Base-by-base conservation (phyloP, 2,113 vertebrate genomes). In the Macaca nemestrina region DNA sequence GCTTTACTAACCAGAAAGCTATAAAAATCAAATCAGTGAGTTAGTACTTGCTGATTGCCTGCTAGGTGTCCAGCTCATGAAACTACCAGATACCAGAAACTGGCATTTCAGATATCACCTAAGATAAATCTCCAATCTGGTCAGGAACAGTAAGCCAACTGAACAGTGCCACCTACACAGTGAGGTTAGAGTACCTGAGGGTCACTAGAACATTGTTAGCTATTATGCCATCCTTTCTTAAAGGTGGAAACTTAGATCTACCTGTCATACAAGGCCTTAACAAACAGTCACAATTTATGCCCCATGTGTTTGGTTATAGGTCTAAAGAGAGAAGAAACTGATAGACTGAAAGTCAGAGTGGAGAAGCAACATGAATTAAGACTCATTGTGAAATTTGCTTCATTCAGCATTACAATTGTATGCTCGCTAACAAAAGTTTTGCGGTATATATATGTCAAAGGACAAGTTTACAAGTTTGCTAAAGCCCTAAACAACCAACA, bases 181-280 rank as follows among this genome's bases (percentile, higher is more conserved):
- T 78, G 35, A 88, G 14, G 18, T 67, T 52, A 90, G 61, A 6
- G 68, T 64, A 89, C 40, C 76, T 50, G 81, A 85, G 20, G 94
- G 40, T 78, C 88, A 40, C 16, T 85, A 89, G 67, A 88, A 93
- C 61, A 94, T 9, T 91, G 59, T 35, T 94, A 90, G 90, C 94
- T 96, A 90, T 95, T 90, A 93, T 86, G 38, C 25, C 45, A 82
- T 88, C 30, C 96, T 97, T 94, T 59, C 25, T 95, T 83, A 73
- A 94, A 9, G 48, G 50, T 5, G 35, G 50, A 70, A 94, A 48
- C 30, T 85, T 90, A 93, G 67, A 73, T 61, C 30, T 84, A 84
- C 79, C 81, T 91, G 61, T 90, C 89, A 75, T 32, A 85, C 2
- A 76, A 17, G 45, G 6, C 57, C 83, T 95, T 93, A 92, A 88